Base-by-base conservation (phyloP, 2,113 vertebrate genomes). In the Pedionomus torquatus region DNA sequence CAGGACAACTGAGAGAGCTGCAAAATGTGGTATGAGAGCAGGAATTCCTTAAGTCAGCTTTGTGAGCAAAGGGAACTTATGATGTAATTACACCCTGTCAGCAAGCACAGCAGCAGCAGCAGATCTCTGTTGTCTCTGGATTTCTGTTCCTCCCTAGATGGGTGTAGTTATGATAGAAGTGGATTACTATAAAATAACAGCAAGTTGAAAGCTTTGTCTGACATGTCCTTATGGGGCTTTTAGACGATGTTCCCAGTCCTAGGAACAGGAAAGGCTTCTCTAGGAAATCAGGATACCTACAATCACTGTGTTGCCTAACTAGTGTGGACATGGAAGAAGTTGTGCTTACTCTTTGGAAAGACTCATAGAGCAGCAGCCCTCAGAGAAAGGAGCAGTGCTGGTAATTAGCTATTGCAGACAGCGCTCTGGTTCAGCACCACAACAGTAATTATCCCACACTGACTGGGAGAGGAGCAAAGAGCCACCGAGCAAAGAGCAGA, bases 171-270 rank as follows among this genome's bases (percentile, higher is more conserved):
- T 2, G 86, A 48, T 19, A 84, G 71, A 72, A 83, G 58, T 39
- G 46, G 46, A 46, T 46, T 46, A 46, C 46, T 20, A 4, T 49
- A 46, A 93, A 94, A 77, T 21, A 88, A 52, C 11, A 81, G 41
- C 83, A 79, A 72, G 39, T 30, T 72, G 48, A 75, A 87, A 87
- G 52, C 28, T 87, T 82, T 83, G 44, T 63, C 54, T 87, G 52
- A 31, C 1, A 0, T 14, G 49, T 39, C 11, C 0, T 0, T 66
- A 41, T 1, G 0, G 41, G 33, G 7, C 33, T 84, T 65, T 7
- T 23, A 89, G 76, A 60, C 63, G 33, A 57, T 55, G 39, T 37
- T 95, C 20, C 18, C 17, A 26, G 37, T 28, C 43, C 31, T 70
- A 77, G 55, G 49, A 96, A 58, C 14, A 63, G 25, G 11, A 83